Percentiles rank a stretch among this genome's conserved stretches.
Evolutionary conservation across 2,888 invertebrate genomes (phyloP).

Genomic region (Omphaloscelis lunosa): DNA sequence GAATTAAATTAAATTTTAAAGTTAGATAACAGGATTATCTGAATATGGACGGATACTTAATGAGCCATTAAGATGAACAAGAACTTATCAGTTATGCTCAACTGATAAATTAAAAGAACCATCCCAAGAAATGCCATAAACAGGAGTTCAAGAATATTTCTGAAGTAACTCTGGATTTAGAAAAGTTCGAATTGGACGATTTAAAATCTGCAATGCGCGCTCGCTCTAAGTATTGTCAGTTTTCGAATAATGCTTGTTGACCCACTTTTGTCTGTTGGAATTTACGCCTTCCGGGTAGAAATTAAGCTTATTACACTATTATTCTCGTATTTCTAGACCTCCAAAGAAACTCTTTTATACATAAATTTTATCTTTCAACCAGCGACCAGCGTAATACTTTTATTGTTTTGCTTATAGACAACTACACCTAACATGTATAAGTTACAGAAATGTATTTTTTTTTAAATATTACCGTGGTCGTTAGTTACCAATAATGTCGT

Average conservation of each 20-base stretch:
- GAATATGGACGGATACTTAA: neutral
- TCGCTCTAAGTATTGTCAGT: constrained; percentile 61
- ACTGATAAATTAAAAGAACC: constrained; percentile 24
- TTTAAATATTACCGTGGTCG: neutral
- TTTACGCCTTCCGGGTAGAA: constrained; percentile 59
- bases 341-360: constrained; percentile 34
- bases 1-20: neutral
- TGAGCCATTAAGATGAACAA: constrained; percentile 4
- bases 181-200: constrained; percentile 60
- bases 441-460: neutral
- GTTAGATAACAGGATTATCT: neutral
- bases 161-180: constrained; percentile 39
- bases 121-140: constrained; percentile 40
- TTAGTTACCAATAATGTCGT: neutral
- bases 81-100: neutral
- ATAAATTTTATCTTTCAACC: constrained; percentile 38
- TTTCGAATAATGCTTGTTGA: constrained; percentile 61
- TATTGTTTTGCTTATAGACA: neutral
- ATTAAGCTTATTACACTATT: constrained; percentile 61
- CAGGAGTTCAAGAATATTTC: constrained; percentile 43
- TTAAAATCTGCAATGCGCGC: constrained; percentile 64
- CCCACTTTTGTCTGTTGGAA: constrained; percentile 58
- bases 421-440: neutral
- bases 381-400: constrained; percentile 8
- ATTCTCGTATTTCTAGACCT: constrained; percentile 55